Evolutionary conservation across 1,140 invertebrate genomes (phyloP).

Genomic region (Battus philenor): DNA sequence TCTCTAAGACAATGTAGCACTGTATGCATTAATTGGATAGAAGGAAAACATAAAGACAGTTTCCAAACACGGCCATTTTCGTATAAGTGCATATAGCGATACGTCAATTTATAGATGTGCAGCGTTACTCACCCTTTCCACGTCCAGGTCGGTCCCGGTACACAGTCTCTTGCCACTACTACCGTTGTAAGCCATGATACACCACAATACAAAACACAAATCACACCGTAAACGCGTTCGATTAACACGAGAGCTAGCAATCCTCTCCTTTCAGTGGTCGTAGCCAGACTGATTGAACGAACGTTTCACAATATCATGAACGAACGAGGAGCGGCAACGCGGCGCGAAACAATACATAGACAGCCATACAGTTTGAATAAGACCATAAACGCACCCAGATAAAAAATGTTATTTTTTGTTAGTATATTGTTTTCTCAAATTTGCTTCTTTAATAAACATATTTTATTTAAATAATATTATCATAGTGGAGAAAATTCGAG

Average conservation of each 20-base stretch:
- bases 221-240: conserved; percentile 67
- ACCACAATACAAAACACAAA: conserved; percentile 73
- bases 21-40: conserved; percentile 18
- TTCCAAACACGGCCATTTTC: conserved; percentile 71
- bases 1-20: conserved; percentile 18
- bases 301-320: conserved; percentile 39
- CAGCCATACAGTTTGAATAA: conserved; percentile 6
- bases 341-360: conserved; percentile 28
- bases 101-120: conserved; percentile 33
- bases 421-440: too few species aligned
- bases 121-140: conserved; percentile 64
- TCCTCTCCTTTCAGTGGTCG: conserved; percentile 46
- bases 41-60: conserved; percentile 50
- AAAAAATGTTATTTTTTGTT: too few species aligned
- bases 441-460: too few species aligned
- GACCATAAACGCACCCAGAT: conserved; percentile 4
- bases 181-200: conserved; percentile 75
- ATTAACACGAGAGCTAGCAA: conserved; percentile 39
- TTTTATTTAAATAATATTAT: too few species aligned
- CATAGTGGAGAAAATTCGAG: too few species aligned
- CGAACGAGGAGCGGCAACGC: conserved; percentile 39
- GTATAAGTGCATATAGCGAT: conserved; percentile 40
- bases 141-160: conserved; percentile 66
- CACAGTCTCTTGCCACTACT: conserved; percentile 74
- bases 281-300: conserved; percentile 66